These are phyloP conservation scores for Nixonia krombeini DNA, from an alignment of 1,140 invertebrate species.

Conservation along the genomic window DNA sequence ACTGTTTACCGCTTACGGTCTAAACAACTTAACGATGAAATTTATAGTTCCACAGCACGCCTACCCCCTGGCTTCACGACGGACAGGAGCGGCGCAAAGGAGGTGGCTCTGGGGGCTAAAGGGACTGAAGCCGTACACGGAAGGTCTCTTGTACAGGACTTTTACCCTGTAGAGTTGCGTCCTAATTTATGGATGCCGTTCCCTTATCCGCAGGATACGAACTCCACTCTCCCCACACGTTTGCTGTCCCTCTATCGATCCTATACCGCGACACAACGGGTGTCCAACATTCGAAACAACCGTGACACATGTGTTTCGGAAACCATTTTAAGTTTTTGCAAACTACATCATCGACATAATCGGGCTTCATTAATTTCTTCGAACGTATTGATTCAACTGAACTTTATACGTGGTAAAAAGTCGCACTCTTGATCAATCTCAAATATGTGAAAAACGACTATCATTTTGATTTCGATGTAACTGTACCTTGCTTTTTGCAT, in stretches of 20 bases:
- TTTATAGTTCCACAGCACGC: conserved; percentile 70
- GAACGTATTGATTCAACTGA: not conserved
- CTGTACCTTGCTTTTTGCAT: no score
- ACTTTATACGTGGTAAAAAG: no score
- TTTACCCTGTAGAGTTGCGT: conserved; percentile 69
- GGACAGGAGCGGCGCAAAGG: conserved; percentile 36
- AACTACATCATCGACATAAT: not conserved
- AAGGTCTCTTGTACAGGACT: conserved; percentile 69
- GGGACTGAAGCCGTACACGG: conserved; percentile 55
- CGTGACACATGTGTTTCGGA: not conserved
- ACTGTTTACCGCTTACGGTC: conserved; percentile 59
- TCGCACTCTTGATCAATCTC: no score
- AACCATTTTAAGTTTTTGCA: no score
- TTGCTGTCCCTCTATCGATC: conserved; percentile 70
- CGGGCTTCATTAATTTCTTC: no score
- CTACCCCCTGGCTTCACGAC: conserved; percentile 58
- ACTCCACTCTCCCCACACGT: conserved; percentile 67
- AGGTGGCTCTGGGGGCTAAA: conserved; percentile 39
- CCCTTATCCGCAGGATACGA: conserved; percentile 71
- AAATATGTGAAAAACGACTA: no score
- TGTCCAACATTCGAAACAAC: conserved; percentile 52
- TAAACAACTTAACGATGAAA: conserved; percentile 73
- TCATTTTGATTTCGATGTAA: no score
- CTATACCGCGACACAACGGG: conserved; percentile 66
- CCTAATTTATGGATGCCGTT: conserved; percentile 72